These are phyloP conservation scores for Bombus terrestris DNA, from an alignment of 1,140 invertebrate genomes.

Conservation along the genomic window DNA sequence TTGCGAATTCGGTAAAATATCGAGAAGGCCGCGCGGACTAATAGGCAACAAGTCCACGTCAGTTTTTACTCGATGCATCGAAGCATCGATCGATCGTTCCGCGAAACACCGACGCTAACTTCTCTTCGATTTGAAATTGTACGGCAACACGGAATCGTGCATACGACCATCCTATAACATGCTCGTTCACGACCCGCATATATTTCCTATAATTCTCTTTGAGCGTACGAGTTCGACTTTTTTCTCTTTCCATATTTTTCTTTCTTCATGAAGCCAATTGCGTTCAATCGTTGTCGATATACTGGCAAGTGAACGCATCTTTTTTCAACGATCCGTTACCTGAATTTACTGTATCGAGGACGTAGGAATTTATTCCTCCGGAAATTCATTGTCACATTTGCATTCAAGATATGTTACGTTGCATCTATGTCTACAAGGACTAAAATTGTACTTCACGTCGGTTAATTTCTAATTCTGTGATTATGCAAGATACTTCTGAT, in stretches of 20 bases:
- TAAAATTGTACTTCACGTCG: neutral
- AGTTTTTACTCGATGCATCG: constrained; percentile 61
- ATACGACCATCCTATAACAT: neutral
- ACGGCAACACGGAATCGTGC: constrained; percentile 10
- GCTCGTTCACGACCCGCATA: neutral
- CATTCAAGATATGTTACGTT: neutral
- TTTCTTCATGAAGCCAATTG: neutral
- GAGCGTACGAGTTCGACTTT: neutral
- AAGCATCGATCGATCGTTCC: constrained; percentile 60
- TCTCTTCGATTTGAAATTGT: constrained; percentile 31
- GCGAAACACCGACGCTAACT: constrained; percentile 50
- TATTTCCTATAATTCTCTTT: neutral
- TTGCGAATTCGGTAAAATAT: constrained; percentile 79
- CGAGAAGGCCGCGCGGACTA: constrained; percentile 14
- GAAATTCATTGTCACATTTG: neutral
- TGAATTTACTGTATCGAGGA: neutral
- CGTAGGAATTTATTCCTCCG: neutral
- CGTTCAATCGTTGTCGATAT: neutral
- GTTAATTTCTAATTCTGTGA: neutral
- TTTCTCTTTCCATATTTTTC: neutral
- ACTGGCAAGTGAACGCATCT: neutral
- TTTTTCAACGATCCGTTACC: neutral
- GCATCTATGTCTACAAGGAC: neutral
- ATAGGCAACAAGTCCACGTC: constrained; percentile 60
- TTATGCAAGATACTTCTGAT: neutral